A percentile compares a stretch with the other conserved stretches of the same genome.
These are phyloP conservation scores for Rhaphigaster nebulosa DNA, from an alignment of 2,888 invertebrate genomes.

Conservation along the genomic window DNA sequence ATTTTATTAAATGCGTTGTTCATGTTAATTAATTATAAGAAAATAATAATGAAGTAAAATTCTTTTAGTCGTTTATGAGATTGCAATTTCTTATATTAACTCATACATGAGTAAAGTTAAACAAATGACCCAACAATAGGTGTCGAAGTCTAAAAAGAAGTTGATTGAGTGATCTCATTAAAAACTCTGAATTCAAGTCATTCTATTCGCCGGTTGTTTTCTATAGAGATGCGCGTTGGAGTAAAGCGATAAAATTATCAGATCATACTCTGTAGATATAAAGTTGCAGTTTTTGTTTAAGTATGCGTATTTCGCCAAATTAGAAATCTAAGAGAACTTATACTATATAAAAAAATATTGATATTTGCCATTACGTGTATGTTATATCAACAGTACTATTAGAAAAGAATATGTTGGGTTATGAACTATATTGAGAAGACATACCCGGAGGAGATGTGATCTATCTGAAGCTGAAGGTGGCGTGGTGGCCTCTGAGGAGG, in stretches of 20 bases:
- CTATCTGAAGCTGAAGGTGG: conserved; percentile 39
- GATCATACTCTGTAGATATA: too few species aligned
- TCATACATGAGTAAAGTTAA: neutral
- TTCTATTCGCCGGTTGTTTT: neutral
- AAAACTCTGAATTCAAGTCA: neutral
- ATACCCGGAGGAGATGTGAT: conserved; percentile 21
- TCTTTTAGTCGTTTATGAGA: too few species aligned
- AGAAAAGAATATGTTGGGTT: neutral
- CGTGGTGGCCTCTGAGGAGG: conserved; percentile 2
- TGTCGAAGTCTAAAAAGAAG: neutral
- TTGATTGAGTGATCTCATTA: neutral
- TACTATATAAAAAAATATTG: too few species aligned
- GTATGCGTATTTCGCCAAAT: too few species aligned
- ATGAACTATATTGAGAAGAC: neutral
- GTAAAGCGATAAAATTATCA: too few species aligned
- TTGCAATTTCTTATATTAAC: too few species aligned
- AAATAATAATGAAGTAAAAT: too few species aligned
- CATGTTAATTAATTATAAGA: too few species aligned
- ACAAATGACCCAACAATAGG: neutral
- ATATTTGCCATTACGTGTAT: neutral
- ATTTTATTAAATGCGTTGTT: too few species aligned
- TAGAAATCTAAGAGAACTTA: too few species aligned
- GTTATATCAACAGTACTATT: neutral
- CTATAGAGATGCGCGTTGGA: too few species aligned
- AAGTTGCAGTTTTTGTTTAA: too few species aligned